Evolutionary conservation across 92 coral and sea anemone species (phyloP), one percentile per base, ranked within the genome.

Genomic region (Porites lobata): DNA sequence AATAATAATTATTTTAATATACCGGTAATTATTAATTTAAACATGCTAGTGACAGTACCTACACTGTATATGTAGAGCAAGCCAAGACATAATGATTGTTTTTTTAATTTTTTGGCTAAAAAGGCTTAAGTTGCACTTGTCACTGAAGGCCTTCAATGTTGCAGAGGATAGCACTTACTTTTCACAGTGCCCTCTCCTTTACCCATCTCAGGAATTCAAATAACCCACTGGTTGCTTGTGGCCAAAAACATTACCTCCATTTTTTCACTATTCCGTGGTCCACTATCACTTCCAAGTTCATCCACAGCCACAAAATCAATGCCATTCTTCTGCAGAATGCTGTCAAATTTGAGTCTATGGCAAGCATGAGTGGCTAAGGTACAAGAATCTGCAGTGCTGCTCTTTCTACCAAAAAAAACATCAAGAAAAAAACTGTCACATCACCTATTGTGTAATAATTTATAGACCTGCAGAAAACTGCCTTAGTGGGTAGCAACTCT

Each of bases 241-340:
- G 61, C 13, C 11, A 11, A 56, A 56, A 10, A 56, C 9, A 50
- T 1, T 74, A 85, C 89, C 89, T 85, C 89, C 64, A 78, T 19
- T 85, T 85, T 85, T 63, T 77, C 89, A 76, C 77, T 61, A 19
- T 54, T 66, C 4, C 84, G 89, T 52, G 89, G 76, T 32, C 77
- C 89, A 66, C 58, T 78, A 14, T 85, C 89, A 52, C 76, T 54
- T 67, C 89, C 84, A 74, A 85, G 87, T 15, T 89, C 89, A 89
- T 93, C 95, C 73, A 95, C 92, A 14, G 98, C 82, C 73, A 80
- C 75, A 83, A 95, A 95, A 80, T 89, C 94, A 88, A 95, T 86
- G 19, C 79, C 90, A 79, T 93, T 64, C 79, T 89, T 91, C 61
- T 83, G 82, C 29, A 93, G 86, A 75, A 84, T 85, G 52, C 62